These are phyloP conservation scores for Diglossa cyanea DNA, from an alignment of 2,797 vertebrate genomes.

Conservation along the genomic window DNA sequence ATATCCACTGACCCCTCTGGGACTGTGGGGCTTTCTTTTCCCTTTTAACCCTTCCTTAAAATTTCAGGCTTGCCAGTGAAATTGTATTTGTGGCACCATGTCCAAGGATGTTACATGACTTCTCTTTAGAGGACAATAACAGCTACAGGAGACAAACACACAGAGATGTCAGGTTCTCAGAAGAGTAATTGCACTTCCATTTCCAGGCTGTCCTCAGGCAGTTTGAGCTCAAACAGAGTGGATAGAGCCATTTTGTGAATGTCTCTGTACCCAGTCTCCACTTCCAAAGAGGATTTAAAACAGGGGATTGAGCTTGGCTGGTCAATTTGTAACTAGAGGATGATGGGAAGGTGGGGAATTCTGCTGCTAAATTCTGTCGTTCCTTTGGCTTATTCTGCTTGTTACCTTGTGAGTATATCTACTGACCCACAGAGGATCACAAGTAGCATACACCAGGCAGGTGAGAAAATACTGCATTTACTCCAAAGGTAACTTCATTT, in stretches of 20 bases:
- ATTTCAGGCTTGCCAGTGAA: neutral
- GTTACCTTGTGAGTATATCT: neutral
- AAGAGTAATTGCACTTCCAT: neutral
- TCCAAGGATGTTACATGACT: neutral
- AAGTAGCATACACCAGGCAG: neutral
- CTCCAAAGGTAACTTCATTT: neutral
- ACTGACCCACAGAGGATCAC: neutral
- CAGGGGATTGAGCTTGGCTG: neutral
- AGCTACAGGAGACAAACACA: neutral
- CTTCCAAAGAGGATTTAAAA: neutral
- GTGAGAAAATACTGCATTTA: neutral
- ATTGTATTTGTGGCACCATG: fast-evolving
- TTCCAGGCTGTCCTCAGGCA: neutral
- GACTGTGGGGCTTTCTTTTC: neutral
- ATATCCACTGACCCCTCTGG: neutral
- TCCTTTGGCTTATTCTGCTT: neutral
- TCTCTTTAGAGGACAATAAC: neutral
- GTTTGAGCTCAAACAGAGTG: neutral
- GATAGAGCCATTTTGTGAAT: neutral
- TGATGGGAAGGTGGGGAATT: neutral
- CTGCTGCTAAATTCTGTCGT: neutral
- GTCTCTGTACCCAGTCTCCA: fast-evolving
- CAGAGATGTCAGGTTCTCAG: neutral
- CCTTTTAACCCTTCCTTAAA: neutral
- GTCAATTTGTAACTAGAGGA: neutral